Evolutionary conservation across 1,140 invertebrate genomes (phyloP), one percentile per base, ranked within the genome.

Genomic region (Drosophila insularis): DNA sequence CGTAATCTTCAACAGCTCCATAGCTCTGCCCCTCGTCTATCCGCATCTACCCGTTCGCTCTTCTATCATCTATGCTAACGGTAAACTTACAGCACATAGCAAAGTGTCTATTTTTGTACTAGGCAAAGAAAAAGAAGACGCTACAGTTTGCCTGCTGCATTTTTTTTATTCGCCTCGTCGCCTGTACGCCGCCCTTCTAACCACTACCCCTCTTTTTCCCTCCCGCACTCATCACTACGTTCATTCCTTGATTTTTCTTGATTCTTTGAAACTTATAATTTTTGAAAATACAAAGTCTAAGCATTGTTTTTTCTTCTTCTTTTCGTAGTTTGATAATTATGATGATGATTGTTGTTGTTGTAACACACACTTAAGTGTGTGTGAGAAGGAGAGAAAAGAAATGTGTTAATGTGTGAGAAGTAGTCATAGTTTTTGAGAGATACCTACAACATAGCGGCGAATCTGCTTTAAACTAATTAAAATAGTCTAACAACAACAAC

Each of bases 381-480:
- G 35, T 13, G 10, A 13, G 35, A 21, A 0, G 2, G 32, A 35
- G 10, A 13, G 11, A 13, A 13, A 63, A 68, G 63, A 74, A 80
- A 87, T 87, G 82, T 87, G 82, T 82, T 87, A 87, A 87, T 87
- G 84, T 87, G 84, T 89, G 82, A 89, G 82, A 87, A 89, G 78
- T 64, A 78, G 37, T 14, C 10, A 11, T 23, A 61, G 31, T 37
- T 50, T 53, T 63, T 37, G 69, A 66, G 11, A 37, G 35, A 37
- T 37, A 37, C 35, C 35, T 63, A 72, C 78, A 72, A 64, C 56
- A 67, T 86, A 86, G 82, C 82, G 82, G 82, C 43, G 19, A 50
- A 50, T 50, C 43, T 50, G 43, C 62, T 77, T 77, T 63, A 74
- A 87, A 87, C 82, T 87, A 89, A 89, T 87, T 87, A 89, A 89